Conservation (phyloP, 2,113 vertebrate species). For the Pterocles orientalis region DNA sequence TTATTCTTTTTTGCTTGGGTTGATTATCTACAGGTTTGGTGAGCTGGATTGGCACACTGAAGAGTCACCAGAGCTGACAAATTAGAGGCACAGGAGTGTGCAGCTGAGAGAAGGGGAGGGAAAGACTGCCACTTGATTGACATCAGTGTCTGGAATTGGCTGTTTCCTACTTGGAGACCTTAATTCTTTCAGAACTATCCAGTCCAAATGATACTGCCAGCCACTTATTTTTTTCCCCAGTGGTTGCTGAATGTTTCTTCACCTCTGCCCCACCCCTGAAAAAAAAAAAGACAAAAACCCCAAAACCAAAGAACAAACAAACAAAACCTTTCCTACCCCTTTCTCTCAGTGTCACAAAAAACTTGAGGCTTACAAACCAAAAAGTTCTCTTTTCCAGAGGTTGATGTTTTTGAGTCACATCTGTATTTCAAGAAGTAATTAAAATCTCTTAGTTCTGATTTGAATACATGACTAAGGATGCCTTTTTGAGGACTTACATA, state of each 20-base stretch:
- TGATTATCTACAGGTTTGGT: slow-evolving; percentile 32
- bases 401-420: not conserved
- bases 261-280: rapidly evolving
- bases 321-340: not conserved
- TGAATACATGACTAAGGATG: not conserved
- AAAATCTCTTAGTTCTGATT: not conserved
- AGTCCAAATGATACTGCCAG: not conserved
- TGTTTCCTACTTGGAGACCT: not conserved
- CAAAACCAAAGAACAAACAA: not conserved
- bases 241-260: not conserved
- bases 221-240: not conserved
- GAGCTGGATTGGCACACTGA: not conserved
- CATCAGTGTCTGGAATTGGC: slow-evolving; percentile 3
- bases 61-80: not conserved
- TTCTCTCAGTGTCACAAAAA: not conserved
- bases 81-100: not conserved
- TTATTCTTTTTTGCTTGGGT: not conserved
- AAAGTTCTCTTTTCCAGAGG: not conserved
- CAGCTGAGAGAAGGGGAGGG: slow-evolving; percentile 28
- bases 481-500: not conserved
- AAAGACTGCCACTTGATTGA: not conserved
- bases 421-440: not conserved
- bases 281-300: too few species aligned
- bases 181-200: not conserved
- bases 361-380: not conserved